phyloP scores from a whole-genome alignment of 2,113 vertebrate genomes.

The human region GRCh38 chr4:102568001-102568500 shows the following conservation, averaged over 20 bases:
- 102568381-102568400: slow-evolving; percentile 75
- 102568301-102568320: slow-evolving; percentile 57
- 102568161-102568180: slow-evolving; percentile 72
- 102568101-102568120: slow-evolving; percentile 65
- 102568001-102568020: slow-evolving; percentile 48
- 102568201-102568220: slow-evolving; percentile 80
- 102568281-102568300: slow-evolving; percentile 76
- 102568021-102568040: slow-evolving; percentile 65
- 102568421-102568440: slow-evolving; percentile 69
- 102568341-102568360: slow-evolving; percentile 76
- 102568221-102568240: slow-evolving; percentile 78
- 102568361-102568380: slow-evolving; percentile 77
- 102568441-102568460: slow-evolving; percentile 67
- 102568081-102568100: slow-evolving; percentile 67
- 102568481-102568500: slow-evolving; percentile 70
- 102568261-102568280: slow-evolving; percentile 78
- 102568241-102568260: slow-evolving; percentile 78
- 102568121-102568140: slow-evolving; percentile 41
- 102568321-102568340: slow-evolving; percentile 75
- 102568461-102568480: slow-evolving; percentile 51
- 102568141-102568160: slow-evolving; percentile 63
- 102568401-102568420: slow-evolving; percentile 53
- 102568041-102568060: slow-evolving; percentile 73
- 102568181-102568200: slow-evolving; percentile 80
- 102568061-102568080: slow-evolving; percentile 73